Evolutionary conservation across 2,797 vertebrate species (phyloP).

Genomic region (Diglossa cyanea): DNA sequence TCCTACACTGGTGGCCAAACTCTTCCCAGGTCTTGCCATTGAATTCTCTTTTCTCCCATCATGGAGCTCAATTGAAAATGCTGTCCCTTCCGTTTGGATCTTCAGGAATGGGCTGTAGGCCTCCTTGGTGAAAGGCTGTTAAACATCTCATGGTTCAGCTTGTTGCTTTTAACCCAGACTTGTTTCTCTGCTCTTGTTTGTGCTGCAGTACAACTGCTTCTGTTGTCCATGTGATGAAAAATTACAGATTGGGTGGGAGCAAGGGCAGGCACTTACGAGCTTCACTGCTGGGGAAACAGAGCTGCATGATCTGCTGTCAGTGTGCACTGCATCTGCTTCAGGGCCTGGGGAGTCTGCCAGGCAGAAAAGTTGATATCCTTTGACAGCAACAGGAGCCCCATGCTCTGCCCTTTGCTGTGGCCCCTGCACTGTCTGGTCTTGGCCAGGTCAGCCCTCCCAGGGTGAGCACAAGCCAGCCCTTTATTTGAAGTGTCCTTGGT

Average conservation of each 20-base stretch:
- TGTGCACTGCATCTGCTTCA: accelerated
- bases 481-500: not conserved
- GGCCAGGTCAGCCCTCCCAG: accelerated
- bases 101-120: not conserved
- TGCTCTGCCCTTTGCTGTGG: not conserved
- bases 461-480: not conserved
- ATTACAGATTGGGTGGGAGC: not conserved
- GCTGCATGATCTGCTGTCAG: accelerated
- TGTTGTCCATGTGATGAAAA: not conserved
- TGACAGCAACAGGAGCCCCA: accelerated
- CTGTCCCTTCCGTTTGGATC: not conserved
- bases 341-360: not conserved
- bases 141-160: not conserved
- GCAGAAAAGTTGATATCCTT: not conserved
- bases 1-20: not conserved
- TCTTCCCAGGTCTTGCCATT: accelerated
- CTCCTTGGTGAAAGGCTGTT: not conserved
- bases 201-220: not conserved
- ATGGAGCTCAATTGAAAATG: not conserved
- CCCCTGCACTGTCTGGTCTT: not conserved
- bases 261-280: not conserved
- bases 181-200: not conserved
- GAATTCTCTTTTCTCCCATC: not conserved
- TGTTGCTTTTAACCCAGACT: not conserved
- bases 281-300: not conserved